Base-by-base conservation (phyloP, 1,140 invertebrate species). In the Rhopalosiphum padi region DNA sequence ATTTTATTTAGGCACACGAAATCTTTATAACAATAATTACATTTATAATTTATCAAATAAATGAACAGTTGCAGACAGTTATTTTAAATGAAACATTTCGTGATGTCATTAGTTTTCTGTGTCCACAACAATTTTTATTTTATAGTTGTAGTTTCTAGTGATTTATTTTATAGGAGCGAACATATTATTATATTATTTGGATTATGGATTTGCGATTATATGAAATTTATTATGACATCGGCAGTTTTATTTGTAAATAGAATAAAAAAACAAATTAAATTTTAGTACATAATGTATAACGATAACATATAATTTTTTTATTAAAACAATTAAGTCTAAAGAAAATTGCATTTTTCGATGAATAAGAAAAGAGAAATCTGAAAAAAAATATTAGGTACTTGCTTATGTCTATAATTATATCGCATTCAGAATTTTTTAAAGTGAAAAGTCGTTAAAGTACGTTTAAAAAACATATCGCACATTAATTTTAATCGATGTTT, bases 351-450 rank as follows among this genome's bases (percentile, higher is more conserved):
- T 35, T 55, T 53, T 89, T 37, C 11, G 86, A 48, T 46, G 46
- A 88, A 8, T 46, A 46, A 48, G 18, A 88, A 48, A 88, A 88
- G 86, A 51, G 86, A 88, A 88, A 88, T 88, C 86, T 23, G 22
- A 41, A 48, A 53, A 53, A 88, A 89, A 89, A 89, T 53, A n/a
- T 89, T 25, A 41, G 82, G 21, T 23, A 22, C 51, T 53, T 89
- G 48, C 35, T 37, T 89, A 15, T 89, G 21, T 89, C 25, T 89
- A 53, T 89, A 89, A 53, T 89, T 89, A 89, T 89, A 51, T 53
- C 1, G 30, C 30, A 48, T 88, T 88, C n/a, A 88, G 30, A 88
- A 51, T 87, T 41, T 88, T 88, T 48, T 51, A 51, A 48, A 88
- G 43, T 88, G 43, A 51, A 88, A 51, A 48, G 46, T 88, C 86